Base-by-base conservation (phyloP, 1,140 invertebrate species). In the Tyrophagus putrescentiae region DNA sequence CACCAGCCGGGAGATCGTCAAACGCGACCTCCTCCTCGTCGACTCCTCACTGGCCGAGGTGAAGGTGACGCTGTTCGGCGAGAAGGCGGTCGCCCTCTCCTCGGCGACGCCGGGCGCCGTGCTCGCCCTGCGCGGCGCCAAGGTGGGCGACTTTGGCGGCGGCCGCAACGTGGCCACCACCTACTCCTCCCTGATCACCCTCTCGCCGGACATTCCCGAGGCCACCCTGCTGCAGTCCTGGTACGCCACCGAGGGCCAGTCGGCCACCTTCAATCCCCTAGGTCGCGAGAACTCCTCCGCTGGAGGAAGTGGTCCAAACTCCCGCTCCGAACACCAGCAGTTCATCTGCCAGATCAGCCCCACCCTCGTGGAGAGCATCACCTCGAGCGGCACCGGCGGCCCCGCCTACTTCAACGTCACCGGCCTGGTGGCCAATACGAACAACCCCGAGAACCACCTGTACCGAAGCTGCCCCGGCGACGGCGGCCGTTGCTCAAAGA, bases 401-500 rank as follows among this genome's bases (percentile, higher is more conserved):
- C 6, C 27, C 39, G 87, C 90, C 65, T 86, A 84, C 66, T 94
- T 81, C 73, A 79, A 79, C 62, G 85, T 77, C 0, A 80, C 78
- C 3, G 71, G 91, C 21, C 75, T 82, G 48, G 72, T 84, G 45
- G 71, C 88, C 23, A 58, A 48, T 42, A 71, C 56, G 56, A 28
- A 77, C 79, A 67, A 74, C 77, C 0, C 79, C 67, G 74, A 77
- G 1, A 87, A 93, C 62, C 92, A 82, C 29, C 71, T 92, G 42
- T 98, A 98, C 69, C 84, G 89, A 74, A 82, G 89, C 1, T 97
- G 93, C 68, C 85, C 90, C 0, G 3, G 32, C 2, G 78, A 83
- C 11, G 78, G 80, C 39, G n/a, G n/a, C n/a, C n/a, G n/a, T n/a
- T 97, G 92, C 71, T 93, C 94, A 67, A 97, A 96, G 69, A 97